Evolutionary conservation across 2,113 vertebrate genomes (phyloP).

Genomic region (Cyanoderma ruficeps): DNA sequence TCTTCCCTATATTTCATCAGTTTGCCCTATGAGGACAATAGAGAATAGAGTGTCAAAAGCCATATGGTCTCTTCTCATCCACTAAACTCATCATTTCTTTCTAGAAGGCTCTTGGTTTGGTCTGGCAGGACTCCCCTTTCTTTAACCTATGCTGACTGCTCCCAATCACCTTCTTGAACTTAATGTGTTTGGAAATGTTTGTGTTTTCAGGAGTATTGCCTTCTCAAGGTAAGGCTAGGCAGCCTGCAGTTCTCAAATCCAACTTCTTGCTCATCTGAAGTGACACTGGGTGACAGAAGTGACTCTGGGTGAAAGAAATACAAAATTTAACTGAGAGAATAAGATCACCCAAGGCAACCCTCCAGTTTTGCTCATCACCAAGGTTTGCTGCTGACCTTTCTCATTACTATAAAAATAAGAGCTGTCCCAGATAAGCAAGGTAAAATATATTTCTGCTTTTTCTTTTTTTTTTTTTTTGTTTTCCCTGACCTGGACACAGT

Average conservation of each 20-base stretch:
- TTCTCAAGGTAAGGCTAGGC: background rate
- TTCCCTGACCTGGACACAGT: background rate
- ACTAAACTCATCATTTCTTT: rapidly evolving
- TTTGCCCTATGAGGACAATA: background rate
- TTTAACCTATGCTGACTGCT: background rate
- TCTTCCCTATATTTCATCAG: background rate
- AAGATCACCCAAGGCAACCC: background rate
- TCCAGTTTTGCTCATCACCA: background rate
- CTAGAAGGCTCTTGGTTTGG: background rate
- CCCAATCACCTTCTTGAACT: background rate
- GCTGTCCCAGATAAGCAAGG: background rate
- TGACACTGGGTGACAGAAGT: background rate
- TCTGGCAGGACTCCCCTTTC: background rate
- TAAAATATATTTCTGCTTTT: background rate
- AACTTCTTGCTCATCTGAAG: background rate
- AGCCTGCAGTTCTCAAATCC: background rate
- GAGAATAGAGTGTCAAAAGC: background rate
- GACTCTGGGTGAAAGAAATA: background rate
- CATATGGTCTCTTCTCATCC: background rate
- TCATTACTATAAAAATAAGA: background rate
- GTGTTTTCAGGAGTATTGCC: background rate
- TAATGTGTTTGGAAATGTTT: background rate
- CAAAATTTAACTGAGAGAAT: background rate
- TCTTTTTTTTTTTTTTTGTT: background rate
- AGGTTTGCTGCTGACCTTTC: background rate